Conservation (phyloP, 2,797 vertebrate species). For the Falco columbarius region DNA sequence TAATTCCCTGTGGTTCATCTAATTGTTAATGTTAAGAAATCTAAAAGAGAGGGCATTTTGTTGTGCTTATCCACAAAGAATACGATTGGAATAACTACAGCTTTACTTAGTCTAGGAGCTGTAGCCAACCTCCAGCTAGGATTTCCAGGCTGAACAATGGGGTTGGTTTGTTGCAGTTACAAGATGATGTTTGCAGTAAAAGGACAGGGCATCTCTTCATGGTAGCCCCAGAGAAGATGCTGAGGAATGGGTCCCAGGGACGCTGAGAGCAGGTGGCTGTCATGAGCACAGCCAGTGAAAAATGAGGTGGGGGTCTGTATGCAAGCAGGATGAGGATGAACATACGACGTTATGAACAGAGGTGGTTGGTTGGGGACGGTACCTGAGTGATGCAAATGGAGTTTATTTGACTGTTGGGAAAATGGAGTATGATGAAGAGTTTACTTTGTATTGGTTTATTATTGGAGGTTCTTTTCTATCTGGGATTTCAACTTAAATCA, state of each 20-base stretch:
- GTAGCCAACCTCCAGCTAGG: not conserved
- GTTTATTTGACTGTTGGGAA: not conserved
- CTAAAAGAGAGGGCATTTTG: not conserved
- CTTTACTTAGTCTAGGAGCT: not conserved
- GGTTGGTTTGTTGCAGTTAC: not conserved
- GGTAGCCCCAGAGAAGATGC: not conserved
- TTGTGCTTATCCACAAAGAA: not conserved
- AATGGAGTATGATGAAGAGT: not conserved
- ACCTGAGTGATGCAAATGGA: not conserved
- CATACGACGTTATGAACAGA: not conserved
- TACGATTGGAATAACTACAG: not conserved
- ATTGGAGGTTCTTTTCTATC: not conserved
- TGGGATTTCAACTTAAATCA: not conserved
- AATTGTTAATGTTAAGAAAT: not conserved
- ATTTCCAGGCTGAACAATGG: not conserved
- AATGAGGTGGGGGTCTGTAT: not conserved
- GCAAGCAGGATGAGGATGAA: not conserved
- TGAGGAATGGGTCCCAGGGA: not conserved
- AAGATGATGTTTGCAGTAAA: not conserved
- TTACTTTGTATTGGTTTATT: not conserved
- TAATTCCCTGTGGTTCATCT: not conserved
- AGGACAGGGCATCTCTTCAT: not conserved
- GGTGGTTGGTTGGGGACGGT: accelerated
- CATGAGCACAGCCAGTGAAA: not conserved
- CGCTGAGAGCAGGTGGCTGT: not conserved